phyloP scores from a whole-genome alignment of 2,113 vertebrate species.

The Hypomesus transpacificus region DNA sequence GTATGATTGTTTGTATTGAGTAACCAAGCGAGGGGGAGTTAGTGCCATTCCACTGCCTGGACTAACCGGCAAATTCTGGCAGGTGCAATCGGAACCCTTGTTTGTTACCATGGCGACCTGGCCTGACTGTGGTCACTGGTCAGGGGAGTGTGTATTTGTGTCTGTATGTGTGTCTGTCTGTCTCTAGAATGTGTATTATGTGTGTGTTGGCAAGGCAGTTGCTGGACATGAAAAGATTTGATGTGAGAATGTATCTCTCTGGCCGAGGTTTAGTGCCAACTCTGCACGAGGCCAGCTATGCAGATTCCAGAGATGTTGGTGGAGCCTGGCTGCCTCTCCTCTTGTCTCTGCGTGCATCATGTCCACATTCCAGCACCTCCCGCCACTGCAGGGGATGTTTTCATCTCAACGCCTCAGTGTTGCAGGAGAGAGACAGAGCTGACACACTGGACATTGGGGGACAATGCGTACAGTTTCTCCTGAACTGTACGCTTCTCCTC shows the following conservation, averaged over 20 bases:
- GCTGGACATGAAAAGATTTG: background rate
- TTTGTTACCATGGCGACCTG: conserved; percentile 47
- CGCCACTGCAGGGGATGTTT: background rate
- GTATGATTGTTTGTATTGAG: background rate
- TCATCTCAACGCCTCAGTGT: background rate
- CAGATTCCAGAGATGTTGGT: background rate
- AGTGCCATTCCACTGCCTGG: conserved; percentile 28
- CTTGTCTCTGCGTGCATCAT: background rate
- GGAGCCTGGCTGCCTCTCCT: background rate
- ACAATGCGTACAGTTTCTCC: background rate
- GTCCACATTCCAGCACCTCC: background rate
- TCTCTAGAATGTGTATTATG: background rate
- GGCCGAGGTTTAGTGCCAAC: background rate
- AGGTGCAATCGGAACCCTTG: conserved; percentile 32
- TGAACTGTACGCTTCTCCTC: background rate
- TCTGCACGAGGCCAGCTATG: background rate
- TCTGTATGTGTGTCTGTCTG: background rate
- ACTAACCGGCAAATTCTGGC: conserved; percentile 38
- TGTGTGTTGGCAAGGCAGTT: background rate
- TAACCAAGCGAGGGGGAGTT: conserved; percentile 16
- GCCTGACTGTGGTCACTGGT: conserved; percentile 42
- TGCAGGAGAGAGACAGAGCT: background rate
- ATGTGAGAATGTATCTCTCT: background rate
- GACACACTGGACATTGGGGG: too few species aligned
- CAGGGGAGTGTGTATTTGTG: background rate